Base-by-base conservation (phyloP, 2,888 invertebrate genomes). In the Sepiola atlantica region DNA sequence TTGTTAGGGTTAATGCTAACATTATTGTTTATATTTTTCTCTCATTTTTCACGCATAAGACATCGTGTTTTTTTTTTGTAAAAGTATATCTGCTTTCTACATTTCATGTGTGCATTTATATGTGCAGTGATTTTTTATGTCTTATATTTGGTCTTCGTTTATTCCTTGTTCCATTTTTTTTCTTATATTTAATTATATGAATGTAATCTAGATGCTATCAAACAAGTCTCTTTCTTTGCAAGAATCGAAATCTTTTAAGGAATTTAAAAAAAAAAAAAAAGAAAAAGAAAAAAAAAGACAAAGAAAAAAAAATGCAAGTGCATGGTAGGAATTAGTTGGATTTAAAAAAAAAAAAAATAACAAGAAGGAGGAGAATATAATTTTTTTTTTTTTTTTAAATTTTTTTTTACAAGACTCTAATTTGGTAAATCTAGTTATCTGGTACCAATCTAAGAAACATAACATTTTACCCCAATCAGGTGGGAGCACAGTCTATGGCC, bases 361-460 rank as follows among this genome's bases (percentile, higher is more conserved):
- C n/a, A 77, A 32, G n/a, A 77, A 77, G n/a, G 14, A 77, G n/a
- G 32, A 77, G 16, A 77, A 32, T 45, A 12, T 14, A 32, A 32
- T 77, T 12, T 77, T n/a, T n/a, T 77, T 57, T 77, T 77, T 8
- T 45, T 45, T 45, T n/a, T n/a, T n/a, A n/a, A n/a, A 45, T 45
- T 45, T 45, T 45, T 77, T 77, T 77, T 77, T 77, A n/a, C 77
- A 77, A 77, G 77, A 77, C 77, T 77, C 77, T 77, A 77, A n/a
- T 77, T 77, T 77, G 77, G 77, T 77, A 77, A 77, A 77, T 77
- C 77, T 77, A 77, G 77, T 77, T 77, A 77, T 77, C 77, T 77
- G 77, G 77, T 77, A 77, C 77, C 77, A 77, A 77, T n/a, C 77
- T 77, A 77, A 77, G 77, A 77, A 77, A 77, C 77, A 77, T n/a